Conservation (phyloP, 2,888 invertebrate species). For the Lithophane semibrunnea region DNA sequence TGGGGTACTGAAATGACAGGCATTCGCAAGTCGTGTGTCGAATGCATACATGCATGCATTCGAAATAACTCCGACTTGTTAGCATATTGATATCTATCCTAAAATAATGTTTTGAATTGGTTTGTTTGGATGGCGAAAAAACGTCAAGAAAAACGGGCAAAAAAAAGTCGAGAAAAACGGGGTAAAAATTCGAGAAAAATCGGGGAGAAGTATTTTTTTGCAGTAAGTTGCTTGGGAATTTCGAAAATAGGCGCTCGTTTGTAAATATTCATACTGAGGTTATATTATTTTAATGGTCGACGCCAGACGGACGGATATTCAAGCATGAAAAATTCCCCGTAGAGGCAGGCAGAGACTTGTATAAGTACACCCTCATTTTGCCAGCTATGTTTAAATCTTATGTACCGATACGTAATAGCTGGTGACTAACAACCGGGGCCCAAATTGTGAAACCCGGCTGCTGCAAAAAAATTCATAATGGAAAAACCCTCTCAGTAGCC, state of each 20-base stretch:
- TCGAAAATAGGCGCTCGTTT: neutral
- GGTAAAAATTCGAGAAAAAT: neutral
- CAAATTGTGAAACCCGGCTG: too few species aligned
- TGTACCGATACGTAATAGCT: too few species aligned
- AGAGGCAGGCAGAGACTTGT: too few species aligned
- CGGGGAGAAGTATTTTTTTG: neutral
- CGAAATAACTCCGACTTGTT: constrained; percentile 29
- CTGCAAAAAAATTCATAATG: neutral
- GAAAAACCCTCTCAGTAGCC: too few species aligned
- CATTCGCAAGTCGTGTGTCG: constrained; percentile 31
- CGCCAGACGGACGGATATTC: neutral
- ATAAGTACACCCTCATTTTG: neutral
- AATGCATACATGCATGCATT: constrained; percentile 49
- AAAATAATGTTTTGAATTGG: constrained; percentile 41
- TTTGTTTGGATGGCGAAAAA: neutral
- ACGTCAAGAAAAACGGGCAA: neutral
- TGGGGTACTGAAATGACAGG: constrained; percentile 41
- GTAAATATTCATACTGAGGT: neutral
- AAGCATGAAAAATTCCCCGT: neutral
- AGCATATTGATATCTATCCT: constrained; percentile 30
- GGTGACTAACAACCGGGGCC: too few species aligned
- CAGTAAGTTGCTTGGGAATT: neutral
- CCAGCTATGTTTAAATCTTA: neutral
- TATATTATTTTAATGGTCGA: neutral
- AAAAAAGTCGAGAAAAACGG: neutral